These are phyloP conservation scores for Cheirogaleus medius DNA, from an alignment of 2,113 vertebrate genomes.

Conservation along the genomic window DNA sequence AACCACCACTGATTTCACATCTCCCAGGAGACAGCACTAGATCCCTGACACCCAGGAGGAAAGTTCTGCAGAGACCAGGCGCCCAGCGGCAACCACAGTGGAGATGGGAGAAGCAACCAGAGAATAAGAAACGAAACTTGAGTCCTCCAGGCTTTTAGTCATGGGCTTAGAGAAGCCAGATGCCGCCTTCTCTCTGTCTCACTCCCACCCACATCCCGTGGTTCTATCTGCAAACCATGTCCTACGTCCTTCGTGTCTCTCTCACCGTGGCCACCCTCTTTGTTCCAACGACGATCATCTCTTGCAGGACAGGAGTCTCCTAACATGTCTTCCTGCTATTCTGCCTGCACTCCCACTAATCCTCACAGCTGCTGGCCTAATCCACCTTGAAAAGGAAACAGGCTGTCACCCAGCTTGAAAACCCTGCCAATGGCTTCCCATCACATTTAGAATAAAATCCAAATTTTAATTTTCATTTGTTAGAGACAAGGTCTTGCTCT, in stretches of 20 bases:
- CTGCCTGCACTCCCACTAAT: no score
- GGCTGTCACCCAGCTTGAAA: background rate
- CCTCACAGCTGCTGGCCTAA: background rate
- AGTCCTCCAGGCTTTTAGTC: fast-evolving
- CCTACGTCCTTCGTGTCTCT: fast-evolving
- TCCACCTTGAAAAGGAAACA: background rate
- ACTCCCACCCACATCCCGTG: no score
- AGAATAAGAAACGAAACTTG: background rate
- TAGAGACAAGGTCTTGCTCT: no score
- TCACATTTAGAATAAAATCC: background rate
- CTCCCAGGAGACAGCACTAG: background rate
- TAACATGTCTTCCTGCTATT: background rate
- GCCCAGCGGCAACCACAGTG: fast-evolving
- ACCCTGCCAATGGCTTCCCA: background rate
- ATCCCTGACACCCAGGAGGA: background rate
- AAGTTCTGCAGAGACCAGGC: background rate
- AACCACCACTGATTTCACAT: background rate
- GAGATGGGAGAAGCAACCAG: fast-evolving
- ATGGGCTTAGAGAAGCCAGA: background rate
- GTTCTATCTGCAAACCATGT: fast-evolving
- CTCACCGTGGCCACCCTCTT: fast-evolving
- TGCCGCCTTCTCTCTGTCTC: fast-evolving
- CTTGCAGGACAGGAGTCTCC: background rate
- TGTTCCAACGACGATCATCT: fast-evolving
- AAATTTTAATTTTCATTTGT: no score